Conservation (phyloP, 1,140 invertebrate species). For the Macrobrachium nipponense region DNA sequence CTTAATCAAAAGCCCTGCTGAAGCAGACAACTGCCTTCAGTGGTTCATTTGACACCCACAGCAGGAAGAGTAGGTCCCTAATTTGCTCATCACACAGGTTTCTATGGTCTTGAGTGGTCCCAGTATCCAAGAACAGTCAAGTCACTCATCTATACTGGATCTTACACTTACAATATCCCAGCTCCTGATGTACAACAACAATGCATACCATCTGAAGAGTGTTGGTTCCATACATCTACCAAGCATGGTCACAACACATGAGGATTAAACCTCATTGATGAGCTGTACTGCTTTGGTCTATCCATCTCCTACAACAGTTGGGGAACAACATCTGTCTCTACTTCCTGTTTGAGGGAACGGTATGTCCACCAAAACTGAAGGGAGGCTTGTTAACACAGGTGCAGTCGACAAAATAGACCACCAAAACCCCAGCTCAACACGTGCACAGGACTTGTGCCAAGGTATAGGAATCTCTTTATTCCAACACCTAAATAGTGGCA, state of each 20-base stretch:
- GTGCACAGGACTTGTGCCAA: too few species aligned
- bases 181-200: constrained; percentile 2
- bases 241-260: background rate
- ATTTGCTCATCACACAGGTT: background rate
- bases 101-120: too few species aligned
- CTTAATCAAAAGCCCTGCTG: background rate
- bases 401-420: too few species aligned
- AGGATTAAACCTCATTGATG: background rate
- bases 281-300: background rate
- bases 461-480: too few species aligned
- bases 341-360: too few species aligned
- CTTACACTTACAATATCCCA: too few species aligned
- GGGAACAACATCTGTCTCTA: background rate
- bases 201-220: background rate
- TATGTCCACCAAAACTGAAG: too few species aligned
- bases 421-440: too few species aligned
- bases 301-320: background rate
- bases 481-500: too few species aligned
- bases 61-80: background rate
- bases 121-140: background rate
- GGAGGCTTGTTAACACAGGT: too few species aligned
- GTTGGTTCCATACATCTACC: background rate
- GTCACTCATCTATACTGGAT: background rate
- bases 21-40: background rate
- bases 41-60: background rate